A percentile compares a stretch with the other conserved stretches of the same genome.
Conservation (phyloP, 1,140 invertebrate species). For the Drosophila equinoxialis region DNA sequence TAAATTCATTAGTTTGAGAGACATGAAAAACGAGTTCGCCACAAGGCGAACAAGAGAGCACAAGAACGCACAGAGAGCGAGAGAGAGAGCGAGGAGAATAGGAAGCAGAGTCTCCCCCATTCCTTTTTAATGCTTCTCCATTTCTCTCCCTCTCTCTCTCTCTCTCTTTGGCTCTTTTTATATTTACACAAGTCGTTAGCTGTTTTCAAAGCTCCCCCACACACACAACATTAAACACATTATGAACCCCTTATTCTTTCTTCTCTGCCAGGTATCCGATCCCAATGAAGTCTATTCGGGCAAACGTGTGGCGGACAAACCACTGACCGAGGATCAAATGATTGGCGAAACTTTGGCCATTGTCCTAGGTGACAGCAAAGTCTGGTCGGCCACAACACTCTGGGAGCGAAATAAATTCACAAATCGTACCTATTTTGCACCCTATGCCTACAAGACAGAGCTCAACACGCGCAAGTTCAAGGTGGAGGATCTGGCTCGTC, state of each 20-base stretch:
- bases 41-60: slow-evolving; percentile 57
- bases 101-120: slow-evolving; percentile 16
- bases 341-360: slow-evolving; percentile 95
- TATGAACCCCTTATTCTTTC: slow-evolving; percentile 23
- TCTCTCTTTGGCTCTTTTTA: slow-evolving; percentile 24
- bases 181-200: slow-evolving; percentile 71
- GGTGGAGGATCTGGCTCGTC: slow-evolving; percentile 92
- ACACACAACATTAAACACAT: slow-evolving; percentile 6
- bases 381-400: slow-evolving; percentile 95
- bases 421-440: slow-evolving; percentile 95
- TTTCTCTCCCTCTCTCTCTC: too few species aligned
- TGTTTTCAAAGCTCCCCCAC: slow-evolving; percentile 3
- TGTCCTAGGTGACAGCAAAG: slow-evolving; percentile 94
- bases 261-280: slow-evolving; percentile 89
- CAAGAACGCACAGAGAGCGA: slow-evolving; percentile 30
- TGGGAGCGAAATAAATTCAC: slow-evolving; percentile 98
- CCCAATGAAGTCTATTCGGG: slow-evolving; percentile 97
- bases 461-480: slow-evolving; percentile 93
- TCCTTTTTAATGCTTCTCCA: slow-evolving; percentile 15
- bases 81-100: slow-evolving; percentile 7
- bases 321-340: slow-evolving; percentile 96
- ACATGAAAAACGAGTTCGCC: slow-evolving; percentile 80
- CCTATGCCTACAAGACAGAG: slow-evolving; percentile 95
- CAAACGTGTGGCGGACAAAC: slow-evolving; percentile 92
- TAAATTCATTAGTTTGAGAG: slow-evolving; percentile 82